Conservation (phyloP, 2,113 vertebrate genomes). For the Ceyx margarethae region DNA sequence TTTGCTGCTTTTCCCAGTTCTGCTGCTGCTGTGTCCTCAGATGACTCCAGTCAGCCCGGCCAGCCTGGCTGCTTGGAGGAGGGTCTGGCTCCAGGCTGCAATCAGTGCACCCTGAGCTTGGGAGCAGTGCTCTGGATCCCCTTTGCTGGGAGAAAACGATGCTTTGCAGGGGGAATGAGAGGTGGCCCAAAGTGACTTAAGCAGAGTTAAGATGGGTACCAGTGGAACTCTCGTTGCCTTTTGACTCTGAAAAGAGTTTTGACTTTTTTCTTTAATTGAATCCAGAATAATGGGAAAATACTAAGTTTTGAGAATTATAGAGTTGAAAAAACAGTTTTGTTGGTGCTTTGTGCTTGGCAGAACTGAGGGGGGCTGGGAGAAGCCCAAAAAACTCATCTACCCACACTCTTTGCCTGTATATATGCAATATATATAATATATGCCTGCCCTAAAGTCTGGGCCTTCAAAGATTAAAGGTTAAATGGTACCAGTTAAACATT, state of each 20-base stretch:
- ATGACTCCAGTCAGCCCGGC: background rate
- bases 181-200: background rate
- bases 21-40: background rate
- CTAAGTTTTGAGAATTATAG: background rate
- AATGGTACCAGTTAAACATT: background rate
- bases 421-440: too few species aligned
- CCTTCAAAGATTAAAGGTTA: background rate
- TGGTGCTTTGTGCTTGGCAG: background rate
- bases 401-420: too few species aligned
- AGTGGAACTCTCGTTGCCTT: background rate
- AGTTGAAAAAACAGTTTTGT: background rate
- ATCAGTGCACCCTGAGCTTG: background rate
- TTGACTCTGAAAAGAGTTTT: background rate
- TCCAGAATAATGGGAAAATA: background rate
- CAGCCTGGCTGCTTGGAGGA: background rate
- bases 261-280: background rate
- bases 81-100: background rate
- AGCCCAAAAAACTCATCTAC: too few species aligned
- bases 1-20: constrained; percentile 2
- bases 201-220: accelerated
- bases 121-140: background rate
- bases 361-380: background rate
- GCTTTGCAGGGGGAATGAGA: background rate
- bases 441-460: background rate
- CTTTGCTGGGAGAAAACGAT: background rate